phyloP scores from a whole-genome alignment of 1,140 invertebrate genomes.

The Lepidurus couesii region DNA sequence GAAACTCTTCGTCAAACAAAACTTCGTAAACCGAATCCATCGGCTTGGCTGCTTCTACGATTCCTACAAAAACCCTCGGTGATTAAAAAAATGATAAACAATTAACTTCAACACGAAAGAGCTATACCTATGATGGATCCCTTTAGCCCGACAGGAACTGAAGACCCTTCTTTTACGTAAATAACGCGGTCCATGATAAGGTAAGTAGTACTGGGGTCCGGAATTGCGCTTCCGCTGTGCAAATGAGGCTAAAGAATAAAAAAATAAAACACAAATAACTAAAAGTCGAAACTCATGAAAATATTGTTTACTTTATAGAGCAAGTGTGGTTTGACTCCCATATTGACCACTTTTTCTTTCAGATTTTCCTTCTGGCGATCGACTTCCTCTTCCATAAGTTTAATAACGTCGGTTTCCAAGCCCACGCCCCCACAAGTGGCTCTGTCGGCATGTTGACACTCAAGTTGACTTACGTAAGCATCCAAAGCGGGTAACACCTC shows the following conservation, averaged over 20 bases:
- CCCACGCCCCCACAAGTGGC: constrained; percentile 60
- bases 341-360: constrained; percentile 53
- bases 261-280: constrained; percentile 11
- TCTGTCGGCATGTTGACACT: constrained; percentile 53
- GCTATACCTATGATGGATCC: constrained; percentile 69
- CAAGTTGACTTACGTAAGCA: constrained; percentile 65
- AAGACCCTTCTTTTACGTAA: constrained; percentile 61
- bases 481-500: constrained; percentile 47
- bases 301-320: constrained; percentile 57
- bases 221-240: constrained; percentile 51
- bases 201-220: constrained; percentile 61
- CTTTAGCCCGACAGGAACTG: constrained; percentile 70
- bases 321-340: constrained; percentile 73
- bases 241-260: constrained; percentile 35
- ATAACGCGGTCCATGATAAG: constrained; percentile 77
- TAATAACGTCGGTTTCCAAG: constrained; percentile 62
- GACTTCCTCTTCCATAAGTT: constrained; percentile 54
- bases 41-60: constrained; percentile 51
- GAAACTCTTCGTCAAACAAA: constrained; percentile 69
- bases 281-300: constrained; percentile 40
- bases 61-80: constrained; percentile 36
- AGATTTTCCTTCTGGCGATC: constrained; percentile 43
- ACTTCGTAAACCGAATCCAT: constrained; percentile 60
- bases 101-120: constrained; percentile 15
- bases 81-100: constrained; percentile 18